Conservation (phyloP, 2,888 invertebrate genomes). For the Helicoverpa assulta region DNA sequence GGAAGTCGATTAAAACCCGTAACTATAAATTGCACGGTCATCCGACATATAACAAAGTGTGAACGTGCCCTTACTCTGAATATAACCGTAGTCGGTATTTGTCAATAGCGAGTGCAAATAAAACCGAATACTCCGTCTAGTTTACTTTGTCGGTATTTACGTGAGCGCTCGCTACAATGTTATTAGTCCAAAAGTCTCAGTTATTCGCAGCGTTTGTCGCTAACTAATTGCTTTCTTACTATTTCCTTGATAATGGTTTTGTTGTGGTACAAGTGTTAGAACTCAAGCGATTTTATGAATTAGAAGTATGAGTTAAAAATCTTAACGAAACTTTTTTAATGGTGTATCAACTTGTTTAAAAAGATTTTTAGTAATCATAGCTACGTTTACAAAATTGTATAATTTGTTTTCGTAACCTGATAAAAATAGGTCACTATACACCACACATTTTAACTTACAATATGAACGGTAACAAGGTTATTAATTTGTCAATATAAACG, state of each 20-base stretch:
- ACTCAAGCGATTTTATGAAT: background rate
- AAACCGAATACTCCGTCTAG: slow-evolving; percentile 6
- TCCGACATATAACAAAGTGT: background rate
- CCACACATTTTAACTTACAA: no score
- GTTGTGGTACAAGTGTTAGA: slow-evolving; percentile 52
- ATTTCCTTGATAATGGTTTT: slow-evolving; percentile 82
- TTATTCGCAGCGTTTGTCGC: slow-evolving; percentile 63
- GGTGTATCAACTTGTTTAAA: no score
- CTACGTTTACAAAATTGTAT: no score
- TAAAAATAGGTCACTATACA: background rate
- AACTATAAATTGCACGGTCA: background rate
- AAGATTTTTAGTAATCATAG: no score
- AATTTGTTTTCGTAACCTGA: background rate
- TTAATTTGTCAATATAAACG: background rate
- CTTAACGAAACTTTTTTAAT: no score
- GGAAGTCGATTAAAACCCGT: no score
- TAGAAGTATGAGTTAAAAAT: no score
- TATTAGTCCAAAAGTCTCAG: slow-evolving; percentile 65
- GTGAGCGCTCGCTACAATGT: slow-evolving; percentile 47
- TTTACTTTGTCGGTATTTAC: slow-evolving; percentile 37
- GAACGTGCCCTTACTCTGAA: background rate
- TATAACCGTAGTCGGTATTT: slow-evolving; percentile 20
- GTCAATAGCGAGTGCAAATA: slow-evolving; percentile 19
- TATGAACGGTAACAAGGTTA: no score
- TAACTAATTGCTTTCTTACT: slow-evolving; percentile 88